Evolutionary conservation across 2,797 vertebrate species (phyloP).

Genomic region (Arnoldichthys spilopterus): DNA sequence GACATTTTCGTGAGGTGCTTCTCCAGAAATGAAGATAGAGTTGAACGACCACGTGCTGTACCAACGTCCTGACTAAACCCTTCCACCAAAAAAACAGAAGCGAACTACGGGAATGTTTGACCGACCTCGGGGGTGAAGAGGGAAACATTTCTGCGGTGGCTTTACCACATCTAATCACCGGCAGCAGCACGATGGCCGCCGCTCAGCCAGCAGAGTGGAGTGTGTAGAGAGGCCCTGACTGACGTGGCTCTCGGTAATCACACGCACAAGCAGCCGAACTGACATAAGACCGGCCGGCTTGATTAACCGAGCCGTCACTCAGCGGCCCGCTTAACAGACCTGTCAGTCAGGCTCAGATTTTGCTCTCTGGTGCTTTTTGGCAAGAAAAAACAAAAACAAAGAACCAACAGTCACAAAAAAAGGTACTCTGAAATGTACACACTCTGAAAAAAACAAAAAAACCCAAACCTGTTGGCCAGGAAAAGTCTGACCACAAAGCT

Average conservation of each 20-base stretch:
- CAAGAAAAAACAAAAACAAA: background rate
- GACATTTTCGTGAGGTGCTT: too few species aligned
- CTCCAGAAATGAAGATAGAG: too few species aligned
- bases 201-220: background rate
- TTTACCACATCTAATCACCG: background rate
- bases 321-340: background rate
- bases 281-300: conserved; percentile 31
- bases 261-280: conserved; percentile 6
- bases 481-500: conserved; percentile 1
- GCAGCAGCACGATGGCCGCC: background rate
- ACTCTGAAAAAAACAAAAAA: background rate
- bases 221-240: background rate
- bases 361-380: background rate
- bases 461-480: too few species aligned
- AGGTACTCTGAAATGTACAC: too few species aligned
- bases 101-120: too few species aligned
- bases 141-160: background rate
- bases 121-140: background rate
- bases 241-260: background rate
- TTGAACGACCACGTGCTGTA: too few species aligned
- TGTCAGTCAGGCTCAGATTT: conserved; percentile 3
- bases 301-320: conserved; percentile 36
- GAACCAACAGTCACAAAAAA: background rate
- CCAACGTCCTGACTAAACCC: background rate
- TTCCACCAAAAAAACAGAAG: too few species aligned